Percentiles rank a stretch among this genome's conserved stretches.
Conservation (phyloP, 2,888 invertebrate species). For the Plebejus anna region DNA sequence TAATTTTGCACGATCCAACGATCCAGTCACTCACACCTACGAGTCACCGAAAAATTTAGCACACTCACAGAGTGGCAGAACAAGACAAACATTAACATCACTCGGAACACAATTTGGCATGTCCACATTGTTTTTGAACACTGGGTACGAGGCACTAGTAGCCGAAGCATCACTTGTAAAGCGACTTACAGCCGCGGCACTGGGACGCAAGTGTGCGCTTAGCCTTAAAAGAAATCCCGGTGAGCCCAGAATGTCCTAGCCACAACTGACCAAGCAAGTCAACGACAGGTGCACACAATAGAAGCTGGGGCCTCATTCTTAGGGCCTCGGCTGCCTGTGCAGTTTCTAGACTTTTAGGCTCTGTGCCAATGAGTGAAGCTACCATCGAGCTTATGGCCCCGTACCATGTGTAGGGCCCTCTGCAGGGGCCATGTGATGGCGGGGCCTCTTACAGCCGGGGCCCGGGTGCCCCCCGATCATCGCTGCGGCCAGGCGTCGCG, state of each 20-base stretch:
- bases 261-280: not conserved
- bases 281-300: too few relatives aligned
- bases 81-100: conserved; percentile 25
- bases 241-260: not conserved
- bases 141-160: not conserved
- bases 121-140: conserved; percentile 7
- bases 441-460: conserved; percentile 28
- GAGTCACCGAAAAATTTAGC: conserved; percentile 10
- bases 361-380: not conserved
- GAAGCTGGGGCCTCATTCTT: not conserved
- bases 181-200: not conserved
- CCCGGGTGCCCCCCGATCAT: conserved; percentile 39
- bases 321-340: not conserved
- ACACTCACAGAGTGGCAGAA: conserved; percentile 15
- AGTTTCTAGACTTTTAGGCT: not conserved
- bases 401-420: too few relatives aligned
- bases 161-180: not conserved
- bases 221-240: not conserved
- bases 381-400: not conserved
- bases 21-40: not conserved
- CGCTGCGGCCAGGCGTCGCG: conserved; percentile 59
- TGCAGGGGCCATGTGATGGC: too few relatives aligned
- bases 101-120: conserved; percentile 27
- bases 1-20: not conserved
- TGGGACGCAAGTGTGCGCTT: not conserved